Percentiles rank a stretch among this genome's conserved stretches.
Conservation (phyloP, 2,797 vertebrate species). For the Sardinella longiceps region DNA sequence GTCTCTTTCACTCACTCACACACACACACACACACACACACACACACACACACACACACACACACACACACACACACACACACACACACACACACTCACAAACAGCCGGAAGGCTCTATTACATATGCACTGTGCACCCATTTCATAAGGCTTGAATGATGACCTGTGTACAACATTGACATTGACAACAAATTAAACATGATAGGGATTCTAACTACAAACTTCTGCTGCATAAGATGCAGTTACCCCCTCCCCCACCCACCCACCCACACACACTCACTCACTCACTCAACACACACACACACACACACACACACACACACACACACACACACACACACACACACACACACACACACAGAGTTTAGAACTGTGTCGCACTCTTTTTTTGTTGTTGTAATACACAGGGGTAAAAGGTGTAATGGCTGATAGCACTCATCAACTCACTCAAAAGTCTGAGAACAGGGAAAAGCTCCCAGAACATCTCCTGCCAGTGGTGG, state of each 20-base stretch:
- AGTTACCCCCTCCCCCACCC: not conserved
- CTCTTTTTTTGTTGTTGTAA: not conserved
- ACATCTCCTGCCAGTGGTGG: not conserved
- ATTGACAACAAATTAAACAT: constrained; percentile 16
- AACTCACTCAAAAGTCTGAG: not conserved
- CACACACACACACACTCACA: constrained; percentile 50
- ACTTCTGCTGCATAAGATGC: not conserved
- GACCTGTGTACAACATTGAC: constrained; percentile 13
- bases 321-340: too few species aligned
- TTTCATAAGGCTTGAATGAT: constrained; percentile 20
- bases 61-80: constrained; percentile 48
- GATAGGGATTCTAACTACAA: not conserved
- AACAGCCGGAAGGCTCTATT: constrained; percentile 54
- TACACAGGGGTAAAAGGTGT: not conserved
- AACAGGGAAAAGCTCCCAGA: constrained; percentile 5
- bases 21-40: too few species aligned
- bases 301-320: too few species aligned
- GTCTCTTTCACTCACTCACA: not conserved
- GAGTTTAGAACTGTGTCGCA: not conserved
- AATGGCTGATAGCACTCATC: not conserved
- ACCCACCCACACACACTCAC: too few species aligned
- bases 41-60: constrained; percentile 43
- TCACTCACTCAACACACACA: too few species aligned
- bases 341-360: too few species aligned
- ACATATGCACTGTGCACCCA: constrained; percentile 26